Conservation (phyloP, 2,888 invertebrate genomes). For the Pollenia angustigena region DNA sequence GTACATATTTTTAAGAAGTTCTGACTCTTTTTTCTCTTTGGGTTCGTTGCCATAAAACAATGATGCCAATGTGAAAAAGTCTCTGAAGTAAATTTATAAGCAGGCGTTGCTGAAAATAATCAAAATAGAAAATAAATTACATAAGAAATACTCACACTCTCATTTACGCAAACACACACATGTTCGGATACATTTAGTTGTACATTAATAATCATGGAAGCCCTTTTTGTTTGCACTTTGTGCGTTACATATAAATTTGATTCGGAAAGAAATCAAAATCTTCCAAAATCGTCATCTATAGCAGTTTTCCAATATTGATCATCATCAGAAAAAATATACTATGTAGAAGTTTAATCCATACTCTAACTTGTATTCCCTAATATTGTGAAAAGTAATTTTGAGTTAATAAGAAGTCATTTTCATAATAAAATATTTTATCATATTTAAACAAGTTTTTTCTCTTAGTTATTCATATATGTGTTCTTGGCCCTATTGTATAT, state of each 20-base stretch:
- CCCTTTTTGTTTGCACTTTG: neutral
- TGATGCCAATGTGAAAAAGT: conserved; percentile 41
- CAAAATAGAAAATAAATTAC: conserved; percentile 52
- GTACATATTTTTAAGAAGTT: neutral
- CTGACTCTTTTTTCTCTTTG: neutral
- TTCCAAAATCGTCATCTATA: neutral
- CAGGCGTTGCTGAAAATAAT: conserved; percentile 53
- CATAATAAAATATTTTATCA: too few species aligned
- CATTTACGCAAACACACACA: neutral
- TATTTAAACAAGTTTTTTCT: too few species aligned
- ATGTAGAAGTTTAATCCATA: too few species aligned
- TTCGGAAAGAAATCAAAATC: neutral
- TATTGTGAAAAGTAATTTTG: too few species aligned
- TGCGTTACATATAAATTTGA: conserved; percentile 3
- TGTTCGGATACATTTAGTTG: neutral
- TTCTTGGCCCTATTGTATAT: too few species aligned
- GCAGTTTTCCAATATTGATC: neutral
- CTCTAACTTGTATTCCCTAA: too few species aligned
- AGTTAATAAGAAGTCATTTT: too few species aligned
- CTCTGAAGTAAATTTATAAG: conserved; percentile 47
- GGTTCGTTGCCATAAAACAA: conserved; percentile 45
- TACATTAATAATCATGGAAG: conserved; percentile 12
- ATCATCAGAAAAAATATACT: too few species aligned
- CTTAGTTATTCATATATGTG: too few species aligned
- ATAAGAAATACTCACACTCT: conserved; percentile 3